Conservation (phyloP, 2,797 vertebrate genomes). For the Prionace glauca region DNA sequence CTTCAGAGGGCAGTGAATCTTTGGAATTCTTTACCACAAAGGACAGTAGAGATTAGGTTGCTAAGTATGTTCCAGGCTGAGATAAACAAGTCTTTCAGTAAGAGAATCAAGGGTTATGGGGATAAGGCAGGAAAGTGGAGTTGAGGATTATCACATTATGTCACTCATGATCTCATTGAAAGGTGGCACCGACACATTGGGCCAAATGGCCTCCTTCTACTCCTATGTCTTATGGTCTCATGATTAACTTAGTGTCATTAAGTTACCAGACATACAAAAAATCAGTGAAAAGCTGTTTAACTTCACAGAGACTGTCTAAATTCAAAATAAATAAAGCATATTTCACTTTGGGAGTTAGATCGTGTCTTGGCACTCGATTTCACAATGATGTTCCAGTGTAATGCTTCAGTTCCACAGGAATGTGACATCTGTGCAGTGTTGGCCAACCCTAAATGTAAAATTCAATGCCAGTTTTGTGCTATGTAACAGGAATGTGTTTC, state of each 20-base stretch:
- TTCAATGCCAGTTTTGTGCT: background rate
- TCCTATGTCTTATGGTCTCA: no score
- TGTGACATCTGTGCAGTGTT: background rate
- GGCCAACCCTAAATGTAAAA: background rate
- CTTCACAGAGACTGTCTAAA: background rate
- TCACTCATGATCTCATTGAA: no score
- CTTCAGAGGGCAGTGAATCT: no score
- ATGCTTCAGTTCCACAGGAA: background rate
- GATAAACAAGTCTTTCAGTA: no score
- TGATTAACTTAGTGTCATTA: background rate
- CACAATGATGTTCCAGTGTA: background rate
- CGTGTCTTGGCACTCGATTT: background rate
- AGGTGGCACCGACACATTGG: no score
- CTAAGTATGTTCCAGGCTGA: no score
- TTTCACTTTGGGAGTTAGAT: background rate
- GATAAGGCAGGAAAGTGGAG: no score
- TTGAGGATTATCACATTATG: no score
- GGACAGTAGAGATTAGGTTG: no score
- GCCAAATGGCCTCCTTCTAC: no score
- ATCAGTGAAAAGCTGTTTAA: background rate
- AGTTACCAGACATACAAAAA: background rate
- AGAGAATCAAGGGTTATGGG: no score
- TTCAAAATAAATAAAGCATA: background rate
- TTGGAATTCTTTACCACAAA: no score
- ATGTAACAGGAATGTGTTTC: background rate